Conservation (phyloP, 2,113 vertebrate genomes). For the Cyanoderma ruficeps region DNA sequence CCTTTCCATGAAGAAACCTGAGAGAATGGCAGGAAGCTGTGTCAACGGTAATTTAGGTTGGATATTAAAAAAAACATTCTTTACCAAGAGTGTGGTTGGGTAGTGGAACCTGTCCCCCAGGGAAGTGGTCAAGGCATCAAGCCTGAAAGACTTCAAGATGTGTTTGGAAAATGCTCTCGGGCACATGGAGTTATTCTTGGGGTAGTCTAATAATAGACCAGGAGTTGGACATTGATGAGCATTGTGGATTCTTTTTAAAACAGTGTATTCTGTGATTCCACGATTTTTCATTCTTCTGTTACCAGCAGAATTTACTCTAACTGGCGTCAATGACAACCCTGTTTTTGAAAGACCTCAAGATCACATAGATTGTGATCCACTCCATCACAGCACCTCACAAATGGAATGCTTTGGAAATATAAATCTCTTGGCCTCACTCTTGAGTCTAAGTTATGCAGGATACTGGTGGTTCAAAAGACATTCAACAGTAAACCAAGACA, state of each 20-base stretch:
- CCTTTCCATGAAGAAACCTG: background rate
- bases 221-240: fast-evolving
- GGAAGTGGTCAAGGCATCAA: background rate
- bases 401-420: background rate
- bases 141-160: background rate
- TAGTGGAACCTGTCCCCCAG: background rate
- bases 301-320: background rate
- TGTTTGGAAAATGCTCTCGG: background rate
- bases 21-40: background rate
- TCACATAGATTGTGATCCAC: background rate
- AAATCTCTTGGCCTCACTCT: background rate
- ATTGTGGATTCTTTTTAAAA: background rate
- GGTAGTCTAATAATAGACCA: background rate
- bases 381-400: background rate
- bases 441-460: background rate
- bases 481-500: background rate
- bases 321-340: background rate
- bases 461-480: background rate
- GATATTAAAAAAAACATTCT: background rate
- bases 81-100: background rate
- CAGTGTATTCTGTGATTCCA: background rate
- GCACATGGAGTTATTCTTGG: background rate
- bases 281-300: background rate
- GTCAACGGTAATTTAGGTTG: background rate
- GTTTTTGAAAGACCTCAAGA: background rate